phyloP scores from a whole-genome alignment of 2,113 vertebrate species.

The Saccopteryx bilineata region DNA sequence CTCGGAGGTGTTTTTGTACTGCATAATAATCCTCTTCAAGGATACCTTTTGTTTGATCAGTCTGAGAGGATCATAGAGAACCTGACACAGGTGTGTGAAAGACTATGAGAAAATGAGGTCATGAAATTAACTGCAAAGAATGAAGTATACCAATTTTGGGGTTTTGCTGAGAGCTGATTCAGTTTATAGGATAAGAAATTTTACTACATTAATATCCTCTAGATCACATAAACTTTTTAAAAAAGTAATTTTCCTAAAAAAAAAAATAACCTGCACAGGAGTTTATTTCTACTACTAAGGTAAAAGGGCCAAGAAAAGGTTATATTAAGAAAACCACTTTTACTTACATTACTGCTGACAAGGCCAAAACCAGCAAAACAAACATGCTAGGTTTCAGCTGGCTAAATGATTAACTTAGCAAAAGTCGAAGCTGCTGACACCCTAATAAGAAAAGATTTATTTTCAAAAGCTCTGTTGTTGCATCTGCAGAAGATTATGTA shows the following conservation, averaged over 20 bases:
- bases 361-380: conserved; percentile 52
- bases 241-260: not conserved
- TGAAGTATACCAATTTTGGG: not conserved
- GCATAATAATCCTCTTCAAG: not conserved
- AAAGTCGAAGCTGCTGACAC: conserved; percentile 79
- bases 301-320: not conserved
- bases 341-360: conserved; percentile 57
- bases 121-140: not conserved
- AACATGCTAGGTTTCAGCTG: conserved; percentile 66
- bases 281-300: conserved; percentile 24
- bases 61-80: not conserved
- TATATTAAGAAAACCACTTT: conserved; percentile 61
- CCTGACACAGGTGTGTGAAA: not conserved
- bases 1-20: not conserved
- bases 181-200: not conserved
- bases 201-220: conserved; percentile 13
- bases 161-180: not conserved
- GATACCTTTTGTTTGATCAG: not conserved
- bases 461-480: conserved; percentile 71
- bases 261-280: not conserved
- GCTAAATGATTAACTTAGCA: conserved; percentile 73
- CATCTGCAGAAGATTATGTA: conserved; percentile 71
- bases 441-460: conserved; percentile 78
- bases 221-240: not conserved
- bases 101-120: not conserved